A percentile compares a stretch with the other conserved stretches of the same genome.
Conservation (phyloP, 2,113 vertebrate genomes). For the Anoura caudifer region DNA sequence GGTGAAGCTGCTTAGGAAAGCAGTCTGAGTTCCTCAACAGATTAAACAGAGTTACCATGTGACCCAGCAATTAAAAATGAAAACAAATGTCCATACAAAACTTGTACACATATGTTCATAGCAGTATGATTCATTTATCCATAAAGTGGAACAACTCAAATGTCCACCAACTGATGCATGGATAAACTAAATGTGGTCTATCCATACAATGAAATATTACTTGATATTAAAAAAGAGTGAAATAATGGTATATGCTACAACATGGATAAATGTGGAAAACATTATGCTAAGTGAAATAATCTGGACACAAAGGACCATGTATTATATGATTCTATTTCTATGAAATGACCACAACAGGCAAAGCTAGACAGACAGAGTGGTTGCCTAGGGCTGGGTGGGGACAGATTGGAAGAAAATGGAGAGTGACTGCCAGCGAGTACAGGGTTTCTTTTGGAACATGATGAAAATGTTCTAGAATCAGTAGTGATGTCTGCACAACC, state of each 20-base stretch:
- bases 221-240: background rate
- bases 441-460: background rate
- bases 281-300: background rate
- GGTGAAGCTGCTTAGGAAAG: background rate
- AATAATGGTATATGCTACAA: background rate
- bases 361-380: background rate
- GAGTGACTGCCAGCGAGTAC: background rate
- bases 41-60: background rate
- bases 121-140: background rate
- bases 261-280: background rate
- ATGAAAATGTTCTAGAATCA: conserved; percentile 31
- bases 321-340: background rate
- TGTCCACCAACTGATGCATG: background rate
- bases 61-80: conserved; percentile 23
- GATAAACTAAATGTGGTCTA: background rate
- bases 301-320: background rate
- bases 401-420: background rate
- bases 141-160: conserved; percentile 15
- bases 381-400: background rate
- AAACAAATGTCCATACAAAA: background rate
- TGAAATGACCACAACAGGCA: background rate
- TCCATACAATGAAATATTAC: background rate
- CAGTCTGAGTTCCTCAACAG: background rate
- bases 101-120: background rate
- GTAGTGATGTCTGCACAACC: background rate